Evolutionary conservation across 1,140 invertebrate species (phyloP).

Genomic region (Proales similis): DNA sequence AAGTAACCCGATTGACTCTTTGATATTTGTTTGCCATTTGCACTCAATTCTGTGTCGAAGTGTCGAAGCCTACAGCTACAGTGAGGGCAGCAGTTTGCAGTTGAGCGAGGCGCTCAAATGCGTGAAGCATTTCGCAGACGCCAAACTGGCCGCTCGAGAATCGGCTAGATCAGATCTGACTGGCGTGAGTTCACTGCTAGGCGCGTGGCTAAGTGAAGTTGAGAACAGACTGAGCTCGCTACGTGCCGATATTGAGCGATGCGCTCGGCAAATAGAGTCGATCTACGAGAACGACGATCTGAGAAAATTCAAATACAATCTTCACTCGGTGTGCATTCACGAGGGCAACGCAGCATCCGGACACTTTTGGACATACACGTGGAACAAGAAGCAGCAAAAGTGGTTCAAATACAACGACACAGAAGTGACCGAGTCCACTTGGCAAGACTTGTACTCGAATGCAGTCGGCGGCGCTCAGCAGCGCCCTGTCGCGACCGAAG

Average conservation of each 20-base stretch:
- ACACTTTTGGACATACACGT: constrained; percentile 58
- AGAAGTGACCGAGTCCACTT: constrained; percentile 40
- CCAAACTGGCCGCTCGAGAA: constrained; percentile 10
- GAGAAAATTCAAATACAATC: constrained; percentile 44
- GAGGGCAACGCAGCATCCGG: constrained; percentile 57
- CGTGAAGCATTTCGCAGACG: constrained; percentile 7
- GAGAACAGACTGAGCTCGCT: background rate
- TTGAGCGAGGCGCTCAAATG: constrained; percentile 24
- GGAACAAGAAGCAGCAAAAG: constrained; percentile 42
- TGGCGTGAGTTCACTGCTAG: background rate
- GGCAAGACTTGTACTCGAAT: constrained; percentile 25
- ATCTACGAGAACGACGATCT: constrained; percentile 17
- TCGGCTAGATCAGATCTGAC: background rate
- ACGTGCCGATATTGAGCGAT: constrained; percentile 5
- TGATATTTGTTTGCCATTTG: constrained; percentile 2
- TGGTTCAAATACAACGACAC: constrained; percentile 58
- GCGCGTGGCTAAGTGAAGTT: background rate
- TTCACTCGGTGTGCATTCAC: constrained; percentile 57
- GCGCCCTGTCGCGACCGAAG: background rate
- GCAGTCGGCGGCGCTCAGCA: constrained; percentile 17
- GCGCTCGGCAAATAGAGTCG: constrained; percentile 5
- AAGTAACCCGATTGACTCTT: constrained; percentile 43
- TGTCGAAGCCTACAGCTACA: constrained; percentile 12
- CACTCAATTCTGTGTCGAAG: background rate
- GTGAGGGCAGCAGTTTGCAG: background rate